Evolutionary conservation across 2,888 invertebrate genomes (phyloP).

Genomic region (Serrognathus titanus): DNA sequence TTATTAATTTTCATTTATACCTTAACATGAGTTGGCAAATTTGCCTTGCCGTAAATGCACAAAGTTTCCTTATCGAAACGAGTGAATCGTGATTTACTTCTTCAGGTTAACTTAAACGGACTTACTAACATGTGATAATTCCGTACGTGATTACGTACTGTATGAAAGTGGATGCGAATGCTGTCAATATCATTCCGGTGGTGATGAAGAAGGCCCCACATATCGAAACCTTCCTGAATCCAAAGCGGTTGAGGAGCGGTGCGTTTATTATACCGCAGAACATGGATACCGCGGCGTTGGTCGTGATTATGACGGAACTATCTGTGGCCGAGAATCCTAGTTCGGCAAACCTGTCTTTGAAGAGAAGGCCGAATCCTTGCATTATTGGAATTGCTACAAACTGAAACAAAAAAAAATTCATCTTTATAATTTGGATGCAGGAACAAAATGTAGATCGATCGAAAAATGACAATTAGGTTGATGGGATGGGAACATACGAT

Average conservation of each 20-base stretch:
- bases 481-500: not conserved
- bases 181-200: slow-evolving; percentile 58
- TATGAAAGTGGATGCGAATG: slow-evolving; percentile 55
- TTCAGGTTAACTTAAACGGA: slow-evolving; percentile 4
- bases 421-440: slow-evolving; percentile 5
- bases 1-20: too few species aligned
- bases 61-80: too few species aligned
- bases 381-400: slow-evolving; percentile 47
- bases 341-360: slow-evolving; percentile 59
- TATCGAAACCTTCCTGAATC: slow-evolving; percentile 64
- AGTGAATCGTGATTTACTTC: not conserved
- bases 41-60: too few species aligned
- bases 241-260: slow-evolving; percentile 58
- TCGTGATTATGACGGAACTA: slow-evolving; percentile 60
- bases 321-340: slow-evolving; percentile 59
- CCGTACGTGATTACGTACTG: slow-evolving; percentile 64
- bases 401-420: slow-evolving; percentile 28
- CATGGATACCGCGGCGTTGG: slow-evolving; percentile 68
- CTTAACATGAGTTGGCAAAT: too few species aligned
- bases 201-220: slow-evolving; percentile 55
- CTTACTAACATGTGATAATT: slow-evolving; percentile 64
- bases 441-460: too few species aligned
- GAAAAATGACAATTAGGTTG: not conserved
- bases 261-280: slow-evolving; percentile 63
- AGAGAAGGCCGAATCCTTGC: slow-evolving; percentile 64